These are phyloP conservation scores for Alloscopus bannaensis DNA, from an alignment of 2,888 invertebrate genomes.

Conservation along the genomic window DNA sequence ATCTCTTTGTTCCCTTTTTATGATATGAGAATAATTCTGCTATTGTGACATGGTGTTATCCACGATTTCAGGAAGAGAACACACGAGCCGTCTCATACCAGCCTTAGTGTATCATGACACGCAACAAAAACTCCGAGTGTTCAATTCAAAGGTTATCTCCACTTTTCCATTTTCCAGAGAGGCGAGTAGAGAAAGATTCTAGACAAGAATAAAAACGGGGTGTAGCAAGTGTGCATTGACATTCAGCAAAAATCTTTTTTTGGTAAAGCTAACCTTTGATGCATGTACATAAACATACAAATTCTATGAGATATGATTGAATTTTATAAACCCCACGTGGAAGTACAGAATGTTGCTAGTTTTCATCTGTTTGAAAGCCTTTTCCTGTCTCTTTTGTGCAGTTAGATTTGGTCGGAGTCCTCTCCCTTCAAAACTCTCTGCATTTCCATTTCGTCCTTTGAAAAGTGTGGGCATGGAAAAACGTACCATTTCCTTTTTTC, in stretches of 20 bases:
- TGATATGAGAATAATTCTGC: not conserved
- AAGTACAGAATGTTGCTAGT: not conserved
- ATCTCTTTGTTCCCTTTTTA: not conserved
- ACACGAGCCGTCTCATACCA: not conserved
- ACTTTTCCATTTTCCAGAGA: not conserved
- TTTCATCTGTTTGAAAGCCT: conserved; percentile 54
- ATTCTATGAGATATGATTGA: not conserved
- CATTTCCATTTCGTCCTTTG: conserved; percentile 40
- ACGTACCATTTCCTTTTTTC: conserved; percentile 61
- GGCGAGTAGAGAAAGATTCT: not conserved
- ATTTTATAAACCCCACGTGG: conserved; percentile 7
- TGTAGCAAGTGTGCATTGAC: not conserved
- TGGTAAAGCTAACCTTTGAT: not conserved
- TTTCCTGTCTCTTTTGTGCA: conserved; percentile 46
- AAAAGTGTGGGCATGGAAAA: conserved; percentile 6
- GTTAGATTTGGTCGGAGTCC: not conserved
- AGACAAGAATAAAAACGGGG: not conserved
- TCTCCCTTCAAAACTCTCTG: conserved; percentile 12
- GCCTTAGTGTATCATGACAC: not conserved
- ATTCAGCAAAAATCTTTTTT: not conserved
- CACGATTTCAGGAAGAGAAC: not conserved
- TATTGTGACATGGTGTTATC: conserved; percentile 13
- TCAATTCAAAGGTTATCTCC: too few relatives aligned
- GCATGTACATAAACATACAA: conserved; percentile 10
- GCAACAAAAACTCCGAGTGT: too few relatives aligned